A percentile compares a stretch with the other conserved stretches of the same genome.
Conservation (phyloP, 2,888 invertebrate species). For the Tachina grossa region DNA sequence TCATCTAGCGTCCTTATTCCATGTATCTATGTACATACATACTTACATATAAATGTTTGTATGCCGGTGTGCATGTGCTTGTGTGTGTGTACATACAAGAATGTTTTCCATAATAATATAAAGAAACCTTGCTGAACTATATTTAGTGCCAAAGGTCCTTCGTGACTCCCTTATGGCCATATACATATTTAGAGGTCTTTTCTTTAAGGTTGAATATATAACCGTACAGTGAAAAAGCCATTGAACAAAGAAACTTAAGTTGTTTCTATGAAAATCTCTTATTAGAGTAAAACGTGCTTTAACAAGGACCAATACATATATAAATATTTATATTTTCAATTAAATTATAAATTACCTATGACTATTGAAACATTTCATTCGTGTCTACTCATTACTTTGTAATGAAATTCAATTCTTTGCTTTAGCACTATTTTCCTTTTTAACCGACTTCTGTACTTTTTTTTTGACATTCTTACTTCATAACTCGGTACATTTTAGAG, state of each 20-base stretch:
- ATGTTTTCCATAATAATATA: neutral
- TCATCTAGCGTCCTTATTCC: neutral
- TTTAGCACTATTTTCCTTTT: neutral
- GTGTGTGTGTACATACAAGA: neutral
- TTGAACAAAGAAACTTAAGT: constrained; percentile 3
- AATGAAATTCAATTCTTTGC: neutral
- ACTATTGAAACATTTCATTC: no score
- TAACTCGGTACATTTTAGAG: no score
- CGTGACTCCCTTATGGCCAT: constrained; percentile 21
- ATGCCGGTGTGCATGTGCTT: no score
- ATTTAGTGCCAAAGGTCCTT: constrained; percentile 50
- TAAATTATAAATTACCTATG: no score
- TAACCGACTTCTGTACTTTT: neutral
- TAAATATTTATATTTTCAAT: neutral
- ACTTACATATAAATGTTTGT: no score
- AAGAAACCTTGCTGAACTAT: constrained; percentile 37
- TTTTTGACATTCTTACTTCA: neutral
- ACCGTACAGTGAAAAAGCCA: neutral
- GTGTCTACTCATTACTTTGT: no score
- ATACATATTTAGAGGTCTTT: constrained; percentile 28
- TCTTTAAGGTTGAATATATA: constrained; percentile 25
- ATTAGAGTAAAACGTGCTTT: neutral
- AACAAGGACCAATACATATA: neutral
- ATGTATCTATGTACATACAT: neutral
- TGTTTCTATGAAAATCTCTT: neutral